Evolutionary conservation across 2,113 vertebrate species (phyloP).

Genomic region (Eulacestoma nigropectus): DNA sequence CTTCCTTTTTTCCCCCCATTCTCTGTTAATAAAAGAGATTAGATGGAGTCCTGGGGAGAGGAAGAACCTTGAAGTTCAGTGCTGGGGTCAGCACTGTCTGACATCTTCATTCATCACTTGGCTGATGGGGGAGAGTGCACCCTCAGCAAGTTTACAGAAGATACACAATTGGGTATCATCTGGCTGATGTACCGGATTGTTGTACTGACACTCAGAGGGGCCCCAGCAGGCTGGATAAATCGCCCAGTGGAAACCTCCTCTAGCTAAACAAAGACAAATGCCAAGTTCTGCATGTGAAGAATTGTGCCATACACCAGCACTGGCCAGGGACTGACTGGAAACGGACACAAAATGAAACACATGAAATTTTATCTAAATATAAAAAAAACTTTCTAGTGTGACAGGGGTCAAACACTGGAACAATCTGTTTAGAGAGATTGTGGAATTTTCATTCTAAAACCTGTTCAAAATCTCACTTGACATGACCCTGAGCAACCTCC

Average conservation of each 20-base stretch:
- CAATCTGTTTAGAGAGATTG: neutral
- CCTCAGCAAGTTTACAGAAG: neutral
- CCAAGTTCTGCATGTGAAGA: neutral
- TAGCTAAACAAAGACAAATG: neutral
- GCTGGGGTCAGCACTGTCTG: neutral
- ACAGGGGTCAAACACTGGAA: neutral
- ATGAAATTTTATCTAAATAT: neutral
- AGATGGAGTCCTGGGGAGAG: neutral
- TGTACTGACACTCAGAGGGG: neutral
- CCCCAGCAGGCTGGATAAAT: neutral
- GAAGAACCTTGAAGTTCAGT: neutral
- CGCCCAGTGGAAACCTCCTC: accelerated
- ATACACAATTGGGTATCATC: neutral
- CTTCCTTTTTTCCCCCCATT: neutral
- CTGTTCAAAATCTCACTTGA: neutral
- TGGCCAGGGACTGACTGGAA: neutral
- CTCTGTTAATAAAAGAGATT: neutral
- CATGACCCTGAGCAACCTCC: neutral
- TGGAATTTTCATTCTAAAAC: neutral
- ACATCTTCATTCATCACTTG: neutral
- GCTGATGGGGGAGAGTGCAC: neutral
- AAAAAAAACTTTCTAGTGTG: neutral
- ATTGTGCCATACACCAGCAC: no score
- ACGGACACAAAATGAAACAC: neutral
- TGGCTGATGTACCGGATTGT: neutral